Percentiles rank a stretch among this genome's conserved stretches.
These are phyloP conservation scores for Paralichthys olivaceus DNA, from an alignment of 2,113 vertebrate species.

Conservation along the genomic window DNA sequence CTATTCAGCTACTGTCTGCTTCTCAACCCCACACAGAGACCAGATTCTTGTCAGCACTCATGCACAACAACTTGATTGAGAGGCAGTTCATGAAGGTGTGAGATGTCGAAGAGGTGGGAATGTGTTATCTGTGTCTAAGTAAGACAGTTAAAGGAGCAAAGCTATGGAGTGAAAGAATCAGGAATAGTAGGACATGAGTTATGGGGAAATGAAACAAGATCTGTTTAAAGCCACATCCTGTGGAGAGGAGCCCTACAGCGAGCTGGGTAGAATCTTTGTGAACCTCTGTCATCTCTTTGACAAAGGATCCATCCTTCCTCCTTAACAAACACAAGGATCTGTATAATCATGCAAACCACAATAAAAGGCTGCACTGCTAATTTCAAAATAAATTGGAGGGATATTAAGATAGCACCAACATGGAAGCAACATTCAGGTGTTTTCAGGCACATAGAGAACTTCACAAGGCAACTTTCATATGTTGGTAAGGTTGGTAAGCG, in stretches of 20 bases:
- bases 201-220: conserved; percentile 64
- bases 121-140: background rate
- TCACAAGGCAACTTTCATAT: background rate
- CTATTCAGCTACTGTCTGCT: conserved; percentile 66
- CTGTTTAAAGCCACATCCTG: conserved; percentile 53
- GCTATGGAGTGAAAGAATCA: background rate
- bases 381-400: background rate
- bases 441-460: background rate
- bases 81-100: conserved; percentile 46
- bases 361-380: background rate
- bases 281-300: conserved; percentile 37
- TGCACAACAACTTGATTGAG: conserved; percentile 73
- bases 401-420: background rate
- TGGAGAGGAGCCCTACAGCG: conserved; percentile 44
- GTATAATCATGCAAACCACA: conserved; percentile 31
- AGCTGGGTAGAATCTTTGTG: conserved; percentile 22
- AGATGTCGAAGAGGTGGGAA: background rate
- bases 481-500: background rate
- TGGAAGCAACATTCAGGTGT: background rate
- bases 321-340: conserved; percentile 20
- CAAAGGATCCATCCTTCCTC: conserved; percentile 27
- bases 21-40: conserved; percentile 61
- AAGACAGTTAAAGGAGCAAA: conserved; percentile 7
- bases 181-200: conserved; percentile 34
- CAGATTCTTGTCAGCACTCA: conserved; percentile 72